Evolutionary conservation across 2,797 vertebrate genomes (phyloP), one percentile per base, ranked within the genome.

Genomic region (Argentina silus): DNA sequence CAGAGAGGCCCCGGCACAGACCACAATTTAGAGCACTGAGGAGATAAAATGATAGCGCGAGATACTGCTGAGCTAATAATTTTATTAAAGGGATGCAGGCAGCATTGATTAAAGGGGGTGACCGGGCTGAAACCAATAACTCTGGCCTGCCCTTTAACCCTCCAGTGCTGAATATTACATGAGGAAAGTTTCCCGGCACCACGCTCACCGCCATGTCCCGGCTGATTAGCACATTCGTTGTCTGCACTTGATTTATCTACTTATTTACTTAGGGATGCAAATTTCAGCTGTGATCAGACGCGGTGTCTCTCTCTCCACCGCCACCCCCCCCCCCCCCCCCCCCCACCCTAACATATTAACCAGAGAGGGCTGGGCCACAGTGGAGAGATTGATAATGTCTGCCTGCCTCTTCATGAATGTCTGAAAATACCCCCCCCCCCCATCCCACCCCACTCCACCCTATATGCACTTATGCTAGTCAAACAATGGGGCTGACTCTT

Each of bases 51-150:
- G 89, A 94, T 92, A 92, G 90, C 81, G 56, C 87, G 81, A 88
- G 92, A 94, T 94, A 94, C 89, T 94, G 94, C 93, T 94, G 93
- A 94, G 93, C 93, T 94, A 94, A 95, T 94, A 90, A 93, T 94
- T 94, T 93, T 94, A 95, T 93, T 93, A 94, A 93, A 94, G 91
- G 90, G 91, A 94, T 94, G 93, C 93, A 94, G 93, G 92, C 92
- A 90, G 88, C 93, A 95, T 94, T 95, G 93, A 95, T 95, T 95
- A 94, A 94, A 93, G 92, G 93, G 91, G 93, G 92, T 87, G 93
- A 93, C 92, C 84, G 88, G 91, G 89, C 94, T 93, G 90, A 93
- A 92, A 92, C 93, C 94, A 94, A 95, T 95, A 95, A 93, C 93
- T 93, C 92, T 87, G 83, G 87, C 83, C 85, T 94, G 93, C 90